phyloP scores from a whole-genome alignment of 1,140 invertebrate species.

The Phymastichus coffea region DNA sequence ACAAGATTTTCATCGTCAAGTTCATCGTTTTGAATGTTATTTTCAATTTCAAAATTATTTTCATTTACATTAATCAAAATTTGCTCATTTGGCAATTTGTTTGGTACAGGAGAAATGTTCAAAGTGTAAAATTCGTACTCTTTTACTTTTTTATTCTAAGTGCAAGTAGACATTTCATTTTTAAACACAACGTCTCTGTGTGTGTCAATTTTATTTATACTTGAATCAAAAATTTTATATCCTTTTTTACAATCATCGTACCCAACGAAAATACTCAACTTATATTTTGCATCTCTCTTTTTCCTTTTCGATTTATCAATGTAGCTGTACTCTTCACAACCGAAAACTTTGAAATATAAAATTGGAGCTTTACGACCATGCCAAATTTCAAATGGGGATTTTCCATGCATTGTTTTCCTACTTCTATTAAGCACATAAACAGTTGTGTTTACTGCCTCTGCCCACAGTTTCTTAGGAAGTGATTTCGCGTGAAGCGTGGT shows the following conservation, averaged over 20 bases:
- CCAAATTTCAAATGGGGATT: constrained; percentile 39
- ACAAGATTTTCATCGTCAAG: too few species aligned
- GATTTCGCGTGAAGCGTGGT: constrained; percentile 21
- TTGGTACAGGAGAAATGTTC: too few species aligned
- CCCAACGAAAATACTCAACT: constrained; percentile 30
- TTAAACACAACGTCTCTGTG: not conserved
- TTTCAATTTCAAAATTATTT: constrained; percentile 9
- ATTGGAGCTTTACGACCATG: constrained; percentile 31
- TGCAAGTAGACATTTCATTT: not conserved
- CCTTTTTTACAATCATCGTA: constrained; percentile 26
- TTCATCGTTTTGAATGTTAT: not conserved
- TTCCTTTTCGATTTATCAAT: constrained; percentile 24
- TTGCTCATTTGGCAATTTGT: not conserved
- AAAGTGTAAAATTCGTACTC: not conserved
- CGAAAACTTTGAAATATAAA: constrained; percentile 37
- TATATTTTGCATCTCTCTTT: constrained; percentile 31
- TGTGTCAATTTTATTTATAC: not conserved
- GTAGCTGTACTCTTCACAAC: constrained; percentile 24
- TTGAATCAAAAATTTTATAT: too few species aligned
- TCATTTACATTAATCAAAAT: too few species aligned
- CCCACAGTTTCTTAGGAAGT: constrained; percentile 26
- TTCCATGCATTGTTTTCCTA: constrained; percentile 13
- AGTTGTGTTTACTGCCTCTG: constrained; percentile 20
- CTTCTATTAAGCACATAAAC: constrained; percentile 17
- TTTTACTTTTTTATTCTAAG: not conserved